Base-by-base conservation (phyloP, 1,140 invertebrate species). In the Orussus abietinus region DNA sequence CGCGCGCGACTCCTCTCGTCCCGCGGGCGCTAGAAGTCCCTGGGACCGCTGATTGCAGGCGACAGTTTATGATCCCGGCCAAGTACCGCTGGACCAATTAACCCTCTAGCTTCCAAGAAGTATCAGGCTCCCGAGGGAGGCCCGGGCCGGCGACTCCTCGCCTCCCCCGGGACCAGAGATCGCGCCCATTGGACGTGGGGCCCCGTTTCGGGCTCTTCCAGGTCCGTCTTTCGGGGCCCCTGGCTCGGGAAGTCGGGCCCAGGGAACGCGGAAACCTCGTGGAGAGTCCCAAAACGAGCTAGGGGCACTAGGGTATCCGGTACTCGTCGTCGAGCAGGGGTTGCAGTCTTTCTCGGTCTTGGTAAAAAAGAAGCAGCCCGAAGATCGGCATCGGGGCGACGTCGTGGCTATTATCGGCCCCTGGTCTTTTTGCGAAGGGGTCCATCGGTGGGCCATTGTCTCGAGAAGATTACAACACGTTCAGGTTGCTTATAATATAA, bases 401-500 rank as follows among this genome's bases (percentile, higher is more conserved):
- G 57, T 66, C 58, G 61, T 50, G 55, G 60, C 63, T 62, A 70
- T 69, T 69, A 69, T 65, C 60, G 56, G 50, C 57, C 68, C 40
- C 59, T 53, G 52, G 58, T 63, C 62, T 66, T 67, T 63, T 66
- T 63, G 63, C 55, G 45, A 59, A 56, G 57, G 51, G 53, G 49
- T 54, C 60, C 53, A 55, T 57, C 53, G 53, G 56, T 57, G 57
- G 57, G 53, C 60, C 61, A 71, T 71, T 71, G 68, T 71, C 63
- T 71, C 65, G 62, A 68, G 61, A 66, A 69, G 57, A 71, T 71
- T 71, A 63, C 68, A 69, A 69, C 68, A 71, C 66, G 64, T 69
- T 66, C 65, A 57, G 63, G 55, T 57, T 66, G 63, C 57, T 69
- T 69, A 64, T 66, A 69, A 69, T 69, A 66, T 66, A 66, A 18